These are phyloP conservation scores for Ctenopoma kingsleyae DNA, from an alignment of 2,797 vertebrate genomes.

Conservation along the genomic window DNA sequence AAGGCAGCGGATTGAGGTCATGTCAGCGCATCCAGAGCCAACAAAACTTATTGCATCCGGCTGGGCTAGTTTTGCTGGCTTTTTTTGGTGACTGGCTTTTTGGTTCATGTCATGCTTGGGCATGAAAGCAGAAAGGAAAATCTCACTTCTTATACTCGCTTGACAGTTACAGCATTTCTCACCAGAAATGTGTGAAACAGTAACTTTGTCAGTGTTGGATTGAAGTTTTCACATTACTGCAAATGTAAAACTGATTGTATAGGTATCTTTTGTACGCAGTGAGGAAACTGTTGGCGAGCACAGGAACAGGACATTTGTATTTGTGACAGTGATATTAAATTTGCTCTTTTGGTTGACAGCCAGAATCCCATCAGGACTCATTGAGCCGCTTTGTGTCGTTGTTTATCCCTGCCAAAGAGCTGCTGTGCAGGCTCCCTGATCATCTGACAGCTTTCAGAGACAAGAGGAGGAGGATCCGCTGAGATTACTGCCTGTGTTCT, in stretches of 20 bases:
- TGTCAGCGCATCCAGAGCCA: constrained; percentile 36
- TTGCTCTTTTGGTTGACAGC: constrained; percentile 20
- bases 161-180: constrained; percentile 2
- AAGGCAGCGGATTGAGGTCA: constrained; percentile 68
- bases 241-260: not conserved
- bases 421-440: constrained; percentile 11
- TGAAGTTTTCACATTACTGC: constrained; percentile 1
- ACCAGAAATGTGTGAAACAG: not conserved
- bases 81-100: constrained; percentile 8
- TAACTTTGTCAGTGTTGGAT: not conserved
- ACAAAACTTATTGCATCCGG: constrained; percentile 28
- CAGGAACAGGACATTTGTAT: constrained; percentile 8
- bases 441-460: constrained; percentile 41
- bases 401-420: constrained; percentile 25
- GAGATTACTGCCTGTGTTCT: constrained; percentile 33
- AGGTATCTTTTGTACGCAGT: not conserved
- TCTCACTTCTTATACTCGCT: not conserved
- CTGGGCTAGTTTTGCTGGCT: constrained; percentile 11
- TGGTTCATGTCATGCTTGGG: not conserved
- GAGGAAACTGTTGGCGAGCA: not conserved
- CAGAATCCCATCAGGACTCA: constrained; percentile 31
- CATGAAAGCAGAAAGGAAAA: not conserved
- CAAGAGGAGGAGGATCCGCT: constrained; percentile 7
- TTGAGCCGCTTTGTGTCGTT: constrained; percentile 36
- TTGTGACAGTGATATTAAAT: constrained; percentile 27